These are phyloP conservation scores for Mizuhopecten yessoensis DNA, from an alignment of 1,140 invertebrate species.

Conservation along the genomic window DNA sequence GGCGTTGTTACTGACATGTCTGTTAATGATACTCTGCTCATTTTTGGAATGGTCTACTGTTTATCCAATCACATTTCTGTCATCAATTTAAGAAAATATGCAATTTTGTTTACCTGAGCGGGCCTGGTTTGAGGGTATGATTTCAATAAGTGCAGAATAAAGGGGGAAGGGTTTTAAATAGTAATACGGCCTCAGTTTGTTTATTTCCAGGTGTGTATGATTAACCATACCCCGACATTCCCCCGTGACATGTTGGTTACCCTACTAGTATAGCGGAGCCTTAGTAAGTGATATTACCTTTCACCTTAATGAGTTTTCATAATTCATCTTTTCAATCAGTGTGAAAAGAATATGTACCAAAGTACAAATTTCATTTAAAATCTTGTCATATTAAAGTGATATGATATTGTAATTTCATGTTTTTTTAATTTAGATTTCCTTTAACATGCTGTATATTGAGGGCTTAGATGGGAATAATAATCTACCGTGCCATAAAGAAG, in stretches of 20 bases:
- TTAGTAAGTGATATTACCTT: not conserved
- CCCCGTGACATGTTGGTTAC: not conserved
- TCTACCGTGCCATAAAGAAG: not conserved
- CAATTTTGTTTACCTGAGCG: no score
- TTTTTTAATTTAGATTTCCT: not conserved
- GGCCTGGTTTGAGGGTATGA: no score
- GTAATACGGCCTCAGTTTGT: no score
- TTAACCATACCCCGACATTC: not conserved
- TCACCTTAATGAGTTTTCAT: slow-evolving; percentile 2
- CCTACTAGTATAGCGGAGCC: not conserved
- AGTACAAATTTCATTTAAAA: slow-evolving; percentile 20
- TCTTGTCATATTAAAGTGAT: slow-evolving; percentile 35
- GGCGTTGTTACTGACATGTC: no score
- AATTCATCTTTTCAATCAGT: slow-evolving; percentile 8
- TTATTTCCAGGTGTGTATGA: no score
- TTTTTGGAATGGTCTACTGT: no score
- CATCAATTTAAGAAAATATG: no score
- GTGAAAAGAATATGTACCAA: slow-evolving; percentile 1
- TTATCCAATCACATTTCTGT: no score
- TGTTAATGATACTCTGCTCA: no score
- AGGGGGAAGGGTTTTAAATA: no score
- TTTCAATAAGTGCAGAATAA: no score
- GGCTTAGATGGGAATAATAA: not conserved
- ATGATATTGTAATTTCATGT: not conserved
- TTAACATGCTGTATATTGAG: not conserved